Evolutionary conservation across 2,797 vertebrate genomes (phyloP).

Genomic region (Parambassis ranga): DNA sequence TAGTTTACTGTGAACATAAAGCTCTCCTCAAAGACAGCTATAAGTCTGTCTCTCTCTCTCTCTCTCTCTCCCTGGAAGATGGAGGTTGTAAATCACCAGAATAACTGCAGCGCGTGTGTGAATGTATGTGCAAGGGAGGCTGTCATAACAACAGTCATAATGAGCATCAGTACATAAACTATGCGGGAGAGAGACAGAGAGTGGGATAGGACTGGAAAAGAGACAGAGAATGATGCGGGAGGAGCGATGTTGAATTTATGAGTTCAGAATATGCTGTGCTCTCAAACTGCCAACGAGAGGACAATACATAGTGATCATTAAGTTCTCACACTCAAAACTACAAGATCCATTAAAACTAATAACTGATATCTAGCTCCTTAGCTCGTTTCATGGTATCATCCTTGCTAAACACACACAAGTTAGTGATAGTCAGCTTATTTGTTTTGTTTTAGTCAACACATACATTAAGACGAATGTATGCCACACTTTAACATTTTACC

Average conservation of each 20-base stretch:
- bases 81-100: constrained; percentile 54
- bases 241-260: constrained; percentile 39
- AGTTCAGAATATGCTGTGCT: constrained; percentile 12
- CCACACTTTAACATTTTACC: too few species aligned
- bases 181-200: constrained; percentile 5
- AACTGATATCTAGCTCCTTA: constrained; percentile 20
- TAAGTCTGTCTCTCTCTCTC: constrained; percentile 23
- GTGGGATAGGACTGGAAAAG: constrained; percentile 3
- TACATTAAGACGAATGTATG: too few species aligned
- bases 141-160: constrained; percentile 70
- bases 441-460: neutral
- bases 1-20: constrained; percentile 50
- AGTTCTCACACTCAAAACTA: constrained; percentile 4
- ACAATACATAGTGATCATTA: constrained; percentile 43
- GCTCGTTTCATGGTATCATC: too few species aligned
- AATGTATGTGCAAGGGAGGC: constrained; percentile 54
- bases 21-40: constrained; percentile 41
- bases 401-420: too few species aligned
- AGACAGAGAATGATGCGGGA: constrained; percentile 10
- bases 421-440: too few species aligned
- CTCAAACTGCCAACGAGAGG: constrained; percentile 25
- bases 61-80: constrained; percentile 18
- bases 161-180: constrained; percentile 67
- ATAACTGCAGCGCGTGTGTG: constrained; percentile 44
- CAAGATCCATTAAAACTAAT: constrained; percentile 32